These are phyloP conservation scores for Actinia equina DNA, from an alignment of 64 coral and sea anemone species.

Conservation along the genomic window DNA sequence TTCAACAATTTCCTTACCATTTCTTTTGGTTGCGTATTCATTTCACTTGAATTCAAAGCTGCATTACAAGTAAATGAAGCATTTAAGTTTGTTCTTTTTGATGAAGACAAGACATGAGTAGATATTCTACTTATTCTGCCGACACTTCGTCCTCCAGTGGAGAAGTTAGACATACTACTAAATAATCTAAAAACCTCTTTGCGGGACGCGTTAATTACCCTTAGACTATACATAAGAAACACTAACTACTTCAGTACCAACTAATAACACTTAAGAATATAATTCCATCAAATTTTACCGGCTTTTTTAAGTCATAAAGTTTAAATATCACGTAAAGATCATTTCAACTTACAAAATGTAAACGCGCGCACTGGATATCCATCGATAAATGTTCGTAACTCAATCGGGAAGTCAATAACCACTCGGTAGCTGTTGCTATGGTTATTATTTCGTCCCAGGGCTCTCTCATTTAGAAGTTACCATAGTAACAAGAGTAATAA, in stretches of 20 bases:
- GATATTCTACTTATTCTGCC: neutral
- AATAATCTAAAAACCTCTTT: neutral
- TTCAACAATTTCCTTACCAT: neutral
- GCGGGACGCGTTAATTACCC: neutral
- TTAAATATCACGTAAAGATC: neutral
- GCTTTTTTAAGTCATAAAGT: neutral
- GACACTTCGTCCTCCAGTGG: neutral
- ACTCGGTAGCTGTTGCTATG: neutral
- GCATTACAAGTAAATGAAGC: neutral
- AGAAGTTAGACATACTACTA: neutral
- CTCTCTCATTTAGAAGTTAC: neutral
- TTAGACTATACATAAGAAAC: neutral
- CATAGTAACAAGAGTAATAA: conserved; percentile 5
- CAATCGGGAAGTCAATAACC: neutral
- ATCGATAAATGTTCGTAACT: neutral
- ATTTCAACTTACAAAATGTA: neutral
- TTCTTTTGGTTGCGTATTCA: neutral
- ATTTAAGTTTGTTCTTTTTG: neutral
- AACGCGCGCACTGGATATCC: neutral
- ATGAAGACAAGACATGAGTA: neutral
- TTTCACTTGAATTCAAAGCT: neutral
- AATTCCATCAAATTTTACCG: neutral
- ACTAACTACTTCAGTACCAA: neutral
- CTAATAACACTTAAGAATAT: neutral
- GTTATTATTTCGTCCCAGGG: neutral